Evolutionary conservation across 1,140 invertebrate genomes (phyloP).

Genomic region (Tribolium castaneum): DNA sequence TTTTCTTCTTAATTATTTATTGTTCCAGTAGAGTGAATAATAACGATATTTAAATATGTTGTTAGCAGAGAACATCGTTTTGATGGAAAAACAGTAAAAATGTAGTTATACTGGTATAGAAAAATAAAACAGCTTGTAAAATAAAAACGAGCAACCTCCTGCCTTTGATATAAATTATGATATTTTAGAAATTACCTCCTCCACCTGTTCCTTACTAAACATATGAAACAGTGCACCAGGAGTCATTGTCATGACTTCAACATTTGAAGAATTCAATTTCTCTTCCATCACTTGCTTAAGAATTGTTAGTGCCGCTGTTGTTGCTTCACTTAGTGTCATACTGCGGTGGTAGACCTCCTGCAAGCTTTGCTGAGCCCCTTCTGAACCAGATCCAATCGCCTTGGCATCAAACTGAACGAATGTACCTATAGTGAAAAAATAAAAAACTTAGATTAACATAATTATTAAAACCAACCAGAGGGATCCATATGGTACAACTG

Average conservation of each 20-base stretch:
- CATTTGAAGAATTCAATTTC: conserved; percentile 96
- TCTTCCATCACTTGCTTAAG: conserved; percentile 99
- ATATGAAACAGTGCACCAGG: conserved; percentile 88
- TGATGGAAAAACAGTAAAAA: neutral
- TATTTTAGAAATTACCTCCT: conserved; percentile 87
- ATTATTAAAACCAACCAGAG: conserved; percentile 69
- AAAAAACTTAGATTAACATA: conserved; percentile 14
- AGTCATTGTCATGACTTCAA: conserved; percentile 97
- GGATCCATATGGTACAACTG: conserved; percentile 98
- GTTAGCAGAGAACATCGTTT: neutral
- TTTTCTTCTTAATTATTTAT: neutral
- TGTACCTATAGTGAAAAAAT: conserved; percentile 70
- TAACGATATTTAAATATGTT: neutral
- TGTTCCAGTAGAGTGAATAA: neutral
- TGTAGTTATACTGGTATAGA: neutral
- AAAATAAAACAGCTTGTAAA: neutral
- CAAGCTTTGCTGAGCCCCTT: conserved; percentile 97
- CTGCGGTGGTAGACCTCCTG: conserved; percentile 81
- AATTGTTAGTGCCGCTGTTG: conserved; percentile 91
- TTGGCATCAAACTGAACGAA: conserved; percentile 99
- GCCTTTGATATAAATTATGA: conserved; percentile 64
- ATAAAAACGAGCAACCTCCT: neutral
- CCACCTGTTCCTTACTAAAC: conserved; percentile 90
- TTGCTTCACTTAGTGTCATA: conserved; percentile 96
- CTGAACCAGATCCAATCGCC: conserved; percentile 98